A percentile compares a stretch with the other conserved stretches of the same genome.
Evolutionary conservation across 2,797 vertebrate species (phyloP).

Genomic region (Pseudocheirus occidentalis): DNA sequence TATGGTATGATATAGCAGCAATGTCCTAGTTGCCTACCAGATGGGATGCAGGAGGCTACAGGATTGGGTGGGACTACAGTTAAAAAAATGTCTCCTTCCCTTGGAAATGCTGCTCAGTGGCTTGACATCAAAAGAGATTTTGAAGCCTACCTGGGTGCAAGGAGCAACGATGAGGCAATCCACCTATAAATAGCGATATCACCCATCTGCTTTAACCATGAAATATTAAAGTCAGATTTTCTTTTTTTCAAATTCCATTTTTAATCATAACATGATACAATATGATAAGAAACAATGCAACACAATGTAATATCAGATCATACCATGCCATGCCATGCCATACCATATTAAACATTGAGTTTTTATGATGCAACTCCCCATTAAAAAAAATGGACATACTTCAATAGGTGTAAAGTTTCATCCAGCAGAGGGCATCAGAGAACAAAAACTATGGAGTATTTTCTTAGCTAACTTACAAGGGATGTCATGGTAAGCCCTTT

Average conservation of each 20-base stretch:
- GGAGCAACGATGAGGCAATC: neutral
- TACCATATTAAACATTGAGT: neutral
- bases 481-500: neutral
- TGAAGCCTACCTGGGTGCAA: neutral
- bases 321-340: neutral
- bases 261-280: neutral
- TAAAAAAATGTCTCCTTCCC: neutral
- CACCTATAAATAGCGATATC: neutral
- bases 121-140: neutral
- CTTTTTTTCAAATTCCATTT: neutral
- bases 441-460: neutral
- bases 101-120: neutral
- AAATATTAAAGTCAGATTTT: neutral
- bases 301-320: neutral
- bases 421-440: slow-evolving; percentile 76
- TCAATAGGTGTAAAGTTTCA: neutral
- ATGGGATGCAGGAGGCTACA: neutral
- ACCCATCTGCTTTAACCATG: neutral
- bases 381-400: neutral
- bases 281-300: neutral
- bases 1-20: neutral
- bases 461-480: neutral
- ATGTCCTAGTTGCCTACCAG: neutral
- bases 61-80: neutral
- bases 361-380: neutral